Evolutionary conservation across 2,113 vertebrate genomes (phyloP).

Genomic region (Asarcornis scutulata): DNA sequence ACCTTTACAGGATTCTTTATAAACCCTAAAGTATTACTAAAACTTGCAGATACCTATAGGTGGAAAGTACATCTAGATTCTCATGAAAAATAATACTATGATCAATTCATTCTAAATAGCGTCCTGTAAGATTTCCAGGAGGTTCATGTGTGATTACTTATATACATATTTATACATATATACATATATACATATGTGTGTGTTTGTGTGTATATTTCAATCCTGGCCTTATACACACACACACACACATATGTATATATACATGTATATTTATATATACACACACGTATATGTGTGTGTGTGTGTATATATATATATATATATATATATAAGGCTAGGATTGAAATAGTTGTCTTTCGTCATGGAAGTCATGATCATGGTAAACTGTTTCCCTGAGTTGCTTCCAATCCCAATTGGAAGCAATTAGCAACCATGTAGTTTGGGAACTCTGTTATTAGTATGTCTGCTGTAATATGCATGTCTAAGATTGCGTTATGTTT

Average conservation of each 20-base stretch:
- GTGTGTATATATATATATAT: too few species aligned
- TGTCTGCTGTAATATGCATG: not conserved
- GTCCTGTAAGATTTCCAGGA: not conserved
- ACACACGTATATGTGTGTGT: too few species aligned
- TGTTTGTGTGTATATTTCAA: too few species aligned
- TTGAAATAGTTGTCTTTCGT: not conserved
- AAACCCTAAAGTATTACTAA: not conserved
- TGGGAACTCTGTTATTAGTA: not conserved
- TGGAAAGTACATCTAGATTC: not conserved
- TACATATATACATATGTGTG: too few species aligned
- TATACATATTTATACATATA: too few species aligned
- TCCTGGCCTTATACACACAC: too few species aligned
- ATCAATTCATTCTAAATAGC: not conserved
- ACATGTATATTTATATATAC: too few species aligned
- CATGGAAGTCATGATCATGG: not conserved
- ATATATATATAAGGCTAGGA: too few species aligned
- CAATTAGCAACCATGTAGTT: not conserved
- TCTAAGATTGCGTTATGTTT: not conserved
- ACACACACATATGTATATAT: too few species aligned
- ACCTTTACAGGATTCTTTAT: not conserved
- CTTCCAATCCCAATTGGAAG: not conserved
- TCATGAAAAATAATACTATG: not conserved
- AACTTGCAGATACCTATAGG: not conserved
- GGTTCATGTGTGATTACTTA: too few species aligned
- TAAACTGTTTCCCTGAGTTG: not conserved